These are phyloP conservation scores for Oophaga pumilio DNA, from an alignment of 2,113 vertebrate genomes.

Conservation along the genomic window DNA sequence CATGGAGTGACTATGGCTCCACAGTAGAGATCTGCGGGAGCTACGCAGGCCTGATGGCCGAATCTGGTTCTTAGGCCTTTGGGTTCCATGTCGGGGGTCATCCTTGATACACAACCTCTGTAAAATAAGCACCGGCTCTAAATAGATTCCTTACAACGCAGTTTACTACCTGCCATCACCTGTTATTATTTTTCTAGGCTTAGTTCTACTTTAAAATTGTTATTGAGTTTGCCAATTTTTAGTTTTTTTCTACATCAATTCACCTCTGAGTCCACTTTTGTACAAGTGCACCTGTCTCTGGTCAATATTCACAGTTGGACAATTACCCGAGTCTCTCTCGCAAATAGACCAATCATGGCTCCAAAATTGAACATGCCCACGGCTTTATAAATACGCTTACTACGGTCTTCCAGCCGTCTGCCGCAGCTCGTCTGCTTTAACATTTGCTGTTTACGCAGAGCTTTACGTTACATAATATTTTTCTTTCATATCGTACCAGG, in stretches of 20 bases:
- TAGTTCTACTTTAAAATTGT: constrained; percentile 21
- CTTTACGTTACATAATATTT: constrained; percentile 22
- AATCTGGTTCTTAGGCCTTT: neutral
- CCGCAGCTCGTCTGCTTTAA: neutral
- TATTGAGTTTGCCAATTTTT: constrained; percentile 1
- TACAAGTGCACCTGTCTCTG: neutral
- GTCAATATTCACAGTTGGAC: constrained; percentile 24
- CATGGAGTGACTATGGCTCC: too few relatives aligned
- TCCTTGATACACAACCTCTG: neutral
- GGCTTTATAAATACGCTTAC: neutral
- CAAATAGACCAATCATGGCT: constrained; percentile 12
- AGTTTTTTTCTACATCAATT: neutral
- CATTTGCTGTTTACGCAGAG: constrained; percentile 28
- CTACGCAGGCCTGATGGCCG: too few relatives aligned
- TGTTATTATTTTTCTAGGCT: neutral
- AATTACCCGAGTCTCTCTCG: constrained; percentile 3
- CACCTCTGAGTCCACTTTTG: neutral
- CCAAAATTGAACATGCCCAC: constrained; percentile 12
- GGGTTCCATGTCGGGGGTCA: neutral
- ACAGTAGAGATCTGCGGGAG: too few relatives aligned
- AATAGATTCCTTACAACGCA: neutral
- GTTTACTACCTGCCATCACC: constrained; percentile 14
- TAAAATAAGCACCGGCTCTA: neutral
- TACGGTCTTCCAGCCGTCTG: neutral
- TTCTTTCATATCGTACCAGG: constrained; percentile 32